phyloP scores from a whole-genome alignment of 2,113 vertebrate species.

The Chionodraco myersi region DNA sequence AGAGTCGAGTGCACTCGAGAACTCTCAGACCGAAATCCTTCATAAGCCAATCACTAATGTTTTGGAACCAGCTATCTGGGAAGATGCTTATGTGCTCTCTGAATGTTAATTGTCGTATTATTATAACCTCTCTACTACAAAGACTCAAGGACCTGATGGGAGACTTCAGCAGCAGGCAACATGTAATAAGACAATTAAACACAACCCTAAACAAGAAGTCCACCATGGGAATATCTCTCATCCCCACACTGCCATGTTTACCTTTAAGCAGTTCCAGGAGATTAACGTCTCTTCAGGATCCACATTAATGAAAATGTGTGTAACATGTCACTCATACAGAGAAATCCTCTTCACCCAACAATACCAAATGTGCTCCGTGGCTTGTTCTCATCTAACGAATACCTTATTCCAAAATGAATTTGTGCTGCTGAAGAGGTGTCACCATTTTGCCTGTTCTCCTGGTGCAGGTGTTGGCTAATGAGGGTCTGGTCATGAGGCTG shows the following conservation, averaged over 20 bases:
- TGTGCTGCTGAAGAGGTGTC: slow-evolving; percentile 41
- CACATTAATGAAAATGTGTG: slow-evolving; percentile 33
- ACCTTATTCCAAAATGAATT: slow-evolving; percentile 45
- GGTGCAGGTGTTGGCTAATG: slow-evolving; percentile 67
- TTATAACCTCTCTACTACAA: neutral
- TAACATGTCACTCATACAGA: slow-evolving; percentile 35
- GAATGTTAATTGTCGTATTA: neutral
- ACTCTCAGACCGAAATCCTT: slow-evolving; percentile 3
- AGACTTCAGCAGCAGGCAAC: neutral
- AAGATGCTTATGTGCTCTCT: neutral
- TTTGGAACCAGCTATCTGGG: slow-evolving; percentile 1
- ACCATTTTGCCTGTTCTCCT: slow-evolving; percentile 30
- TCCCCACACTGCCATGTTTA: slow-evolving; percentile 37
- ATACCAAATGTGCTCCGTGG: slow-evolving; percentile 14
- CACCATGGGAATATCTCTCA: slow-evolving; percentile 1
- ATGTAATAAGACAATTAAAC: slow-evolving; percentile 16
- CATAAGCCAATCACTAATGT: neutral
- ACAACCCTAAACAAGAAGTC: slow-evolving; percentile 5
- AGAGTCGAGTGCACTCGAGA: neutral
- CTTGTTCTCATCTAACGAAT: slow-evolving; percentile 37
- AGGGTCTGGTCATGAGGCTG: slow-evolving; percentile 69
- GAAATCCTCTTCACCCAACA: slow-evolving; percentile 31
- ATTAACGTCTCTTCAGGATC: slow-evolving; percentile 31
- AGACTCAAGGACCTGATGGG: neutral
- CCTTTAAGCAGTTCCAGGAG: slow-evolving; percentile 25